phyloP scores from a whole-genome alignment of 2,888 invertebrate genomes.

The Drosophila affinis region DNA sequence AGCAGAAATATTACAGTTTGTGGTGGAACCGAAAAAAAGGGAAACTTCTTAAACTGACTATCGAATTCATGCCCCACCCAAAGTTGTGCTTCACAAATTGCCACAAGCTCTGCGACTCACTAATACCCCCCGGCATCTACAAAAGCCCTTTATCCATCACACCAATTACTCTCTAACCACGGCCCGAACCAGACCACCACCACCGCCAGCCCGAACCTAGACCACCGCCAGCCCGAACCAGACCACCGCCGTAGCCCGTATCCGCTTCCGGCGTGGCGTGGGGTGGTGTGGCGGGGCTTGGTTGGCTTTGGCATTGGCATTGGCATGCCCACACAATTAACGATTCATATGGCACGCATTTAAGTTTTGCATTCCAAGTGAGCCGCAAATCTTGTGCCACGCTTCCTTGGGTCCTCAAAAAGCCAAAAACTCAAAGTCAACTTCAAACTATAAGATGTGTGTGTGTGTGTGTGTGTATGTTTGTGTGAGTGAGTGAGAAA shows the following conservation, averaged over 20 bases:
- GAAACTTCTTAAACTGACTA: not conserved
- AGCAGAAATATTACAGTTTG: not conserved
- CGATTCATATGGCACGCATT: slow-evolving; percentile 69
- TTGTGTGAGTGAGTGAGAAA: slow-evolving; percentile 44
- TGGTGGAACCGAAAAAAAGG: not conserved
- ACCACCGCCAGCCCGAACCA: not conserved
- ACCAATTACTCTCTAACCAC: not conserved
- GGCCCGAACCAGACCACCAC: not conserved
- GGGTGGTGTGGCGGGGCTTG: not conserved
- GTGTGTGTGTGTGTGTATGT: slow-evolving; percentile 14
- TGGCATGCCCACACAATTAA: slow-evolving; percentile 63
- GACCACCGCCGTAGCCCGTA: slow-evolving; percentile 10
- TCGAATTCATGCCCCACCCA: not conserved
- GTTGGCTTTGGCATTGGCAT: not conserved
- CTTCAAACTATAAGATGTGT: slow-evolving; percentile 27
- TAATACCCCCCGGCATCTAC: not conserved
- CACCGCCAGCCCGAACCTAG: slow-evolving; percentile 11
- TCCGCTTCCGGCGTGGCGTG: slow-evolving; percentile 1
- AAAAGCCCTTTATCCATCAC: not conserved
- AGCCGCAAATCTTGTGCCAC: slow-evolving; percentile 59
- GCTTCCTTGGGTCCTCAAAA: slow-evolving; percentile 44
- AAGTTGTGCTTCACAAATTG: not conserved
- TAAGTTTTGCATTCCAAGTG: slow-evolving; percentile 62
- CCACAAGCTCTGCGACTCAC: not conserved
- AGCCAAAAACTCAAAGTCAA: slow-evolving; percentile 59